Base-by-base conservation (phyloP, 2,113 vertebrate genomes). In the Sapajus apella region DNA sequence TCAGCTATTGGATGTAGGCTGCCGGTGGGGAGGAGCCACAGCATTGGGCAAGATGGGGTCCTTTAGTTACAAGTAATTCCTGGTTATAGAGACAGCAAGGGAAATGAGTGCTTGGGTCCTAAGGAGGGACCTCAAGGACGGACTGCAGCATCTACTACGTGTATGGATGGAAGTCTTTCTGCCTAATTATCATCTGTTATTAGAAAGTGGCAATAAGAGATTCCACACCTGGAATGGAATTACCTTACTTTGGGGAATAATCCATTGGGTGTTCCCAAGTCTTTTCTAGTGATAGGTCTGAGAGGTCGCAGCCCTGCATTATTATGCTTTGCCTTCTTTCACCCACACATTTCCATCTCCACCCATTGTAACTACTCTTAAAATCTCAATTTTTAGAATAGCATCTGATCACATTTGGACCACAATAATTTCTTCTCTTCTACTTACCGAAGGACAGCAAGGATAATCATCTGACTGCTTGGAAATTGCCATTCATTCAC, bases 251-350 rank as follows among this genome's bases (percentile, higher is more conserved):
- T 27, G 23, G 84, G 83, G 79, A 90, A 50, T 27, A 89, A 87
- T 40, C 61, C 94, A 80, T 32, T 43, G 43, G 43, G 43, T 43
- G 43, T 50, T 92, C 87, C 96, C 50, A 92, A 94, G 76, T 92
- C 81, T 66, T 20, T 1, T 0, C 56, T 2, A 70, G 7, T 81
- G 64, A 90, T 35, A 76, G 18, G 25, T 32, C 55, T 18, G 37
- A 87, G 61, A 75, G 61, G 64, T 75, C 73, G 56, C 68, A 66
- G 47, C 61, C 3, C 16, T 90, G 47, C 5, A 32, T 73, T 64
- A 83, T 52, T 61, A 12, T 1, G 25, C 55, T n/a, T 56, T 72
- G 21, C 14, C 47, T 7, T 82, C 55, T 90, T 6, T 50, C 17
- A n/a, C 81, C 55, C 91, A 72, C 16, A 50, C 10, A 3, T 6